Evolutionary conservation across 2,797 vertebrate species (phyloP).

Genomic region (Anabacerthia variegaticeps): DNA sequence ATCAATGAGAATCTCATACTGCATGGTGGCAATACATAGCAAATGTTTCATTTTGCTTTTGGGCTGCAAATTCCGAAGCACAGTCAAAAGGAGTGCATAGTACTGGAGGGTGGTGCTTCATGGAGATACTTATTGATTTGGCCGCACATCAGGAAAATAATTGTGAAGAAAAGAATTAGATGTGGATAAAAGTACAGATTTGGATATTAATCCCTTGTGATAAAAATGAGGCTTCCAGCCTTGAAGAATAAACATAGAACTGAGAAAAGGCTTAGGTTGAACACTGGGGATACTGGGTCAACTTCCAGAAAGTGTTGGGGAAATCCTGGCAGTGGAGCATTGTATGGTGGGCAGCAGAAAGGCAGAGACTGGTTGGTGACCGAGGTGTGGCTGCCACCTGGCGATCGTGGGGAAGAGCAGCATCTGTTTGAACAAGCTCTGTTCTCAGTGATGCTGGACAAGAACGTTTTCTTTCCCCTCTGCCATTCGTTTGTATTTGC

Average conservation of each 20-base stretch:
- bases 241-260: background rate
- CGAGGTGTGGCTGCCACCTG: conserved; percentile 34
- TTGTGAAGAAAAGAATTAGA: background rate
- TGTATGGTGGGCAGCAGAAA: rapidly evolving
- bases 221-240: background rate
- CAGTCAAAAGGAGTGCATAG: background rate
- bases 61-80: background rate
- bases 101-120: background rate
- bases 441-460: background rate
- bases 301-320: background rate
- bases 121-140: background rate
- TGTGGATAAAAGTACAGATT: background rate
- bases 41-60: background rate
- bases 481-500: background rate
- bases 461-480: background rate
- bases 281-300: background rate
- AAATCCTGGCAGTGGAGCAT: background rate
- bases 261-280: background rate
- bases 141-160: background rate
- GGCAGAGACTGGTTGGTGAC: background rate
- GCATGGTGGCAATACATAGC: background rate
- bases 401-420: background rate
- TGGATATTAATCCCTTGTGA: background rate
- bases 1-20: background rate
- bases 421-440: background rate